Evolutionary conservation across 2,113 vertebrate genomes (phyloP), one percentile per base, ranked within the genome.

Genomic region (Proteles cristata): DNA sequence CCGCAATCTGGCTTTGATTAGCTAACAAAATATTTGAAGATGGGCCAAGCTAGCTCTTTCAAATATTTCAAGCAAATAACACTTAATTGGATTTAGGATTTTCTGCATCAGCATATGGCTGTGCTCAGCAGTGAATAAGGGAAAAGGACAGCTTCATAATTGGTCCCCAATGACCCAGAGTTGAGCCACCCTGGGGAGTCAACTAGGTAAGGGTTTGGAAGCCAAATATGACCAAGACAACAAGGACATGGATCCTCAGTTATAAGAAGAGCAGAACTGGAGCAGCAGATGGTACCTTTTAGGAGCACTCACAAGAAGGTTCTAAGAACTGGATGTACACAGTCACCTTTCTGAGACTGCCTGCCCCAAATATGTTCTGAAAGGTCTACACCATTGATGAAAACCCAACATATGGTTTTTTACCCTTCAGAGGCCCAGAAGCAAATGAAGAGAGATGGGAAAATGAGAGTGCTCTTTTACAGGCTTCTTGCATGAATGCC

Each of bases 1-100:
- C 98, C 97, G 26, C 98, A 99, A 98, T 99, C 98, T 99, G 98
- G 98, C 98, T 98, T 98, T 99, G 98, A 99, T 99, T 98, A 99
- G 98, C 98, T 98, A 98, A 98, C 97, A 98, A 98, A 98, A 98
- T 96, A 94, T 97, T 96, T 96, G 96, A 98, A 98, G 98, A 98
- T 88, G 92, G 98, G 97, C 98, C 98, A 98, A 98, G 98, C 92
- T 95, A 93, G 96, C 88, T 61, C 95, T 98, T 98, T 96, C 77
- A 98, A 98, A 94, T 97, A 98, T 97, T 98, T 98, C 96, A 95
- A 96, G 96, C 90, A 98, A 98, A 98, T 97, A 91, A 81, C 55
- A 96, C 96, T 94, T 96, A 93, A 83, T 86, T 96, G 81, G 77
- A 85, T 96, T 96, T 96, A 95, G 97, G 93, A 91, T 95, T 95